Base-by-base conservation (phyloP, 2,113 vertebrate species). In the Gadus macrocephalus region DNA sequence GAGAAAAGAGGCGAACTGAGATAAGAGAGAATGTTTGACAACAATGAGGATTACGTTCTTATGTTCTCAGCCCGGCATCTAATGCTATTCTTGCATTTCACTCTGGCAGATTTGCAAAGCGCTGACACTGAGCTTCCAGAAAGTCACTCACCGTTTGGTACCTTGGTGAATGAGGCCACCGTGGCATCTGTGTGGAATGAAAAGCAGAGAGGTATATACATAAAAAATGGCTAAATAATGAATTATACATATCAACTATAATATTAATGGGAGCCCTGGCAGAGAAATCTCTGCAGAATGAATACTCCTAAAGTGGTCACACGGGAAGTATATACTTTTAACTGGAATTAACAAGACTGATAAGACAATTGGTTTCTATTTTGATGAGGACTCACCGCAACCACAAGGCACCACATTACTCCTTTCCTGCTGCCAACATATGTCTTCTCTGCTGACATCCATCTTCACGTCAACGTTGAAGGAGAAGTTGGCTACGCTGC, bases 31-130 rank as follows among this genome's bases (percentile, higher is more conserved):
- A 80, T 72, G 55, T 77, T 63, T 66, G 49, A 66, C 71, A 83
- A 85, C 86, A 90, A 85, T 82, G 68, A 74, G 84, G 86, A 89
- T 88, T 87, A 89, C 55, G 71, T 75, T 81, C 83, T 87, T 87
- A 89, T 53, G 73, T 75, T 81, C 83, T 74, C 70, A 69, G 71
- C 82, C 74, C 75, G 68, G 68, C 70, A 76, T 73, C 71, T 76
- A 73, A 62, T 20, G 75, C 69, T 67, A 67, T 16, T 77, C 64
- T 83, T 76, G 75, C 64, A 74, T 83, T 84, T 71, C 78, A 79
- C 74, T 70, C 72, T 49, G 75, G 55, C 76, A 85, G 85, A 89
- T 87, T 81, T 85, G 73, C 70, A 76, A 82, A 61, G 60, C 83
- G 87, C 86, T 90, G 86, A 89, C 81, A 66, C 72, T 70, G 78